Evolutionary conservation across 2,888 invertebrate species (phyloP), one percentile per base, ranked within the genome.

Genomic region (Sphaeridia pumilis): DNA sequence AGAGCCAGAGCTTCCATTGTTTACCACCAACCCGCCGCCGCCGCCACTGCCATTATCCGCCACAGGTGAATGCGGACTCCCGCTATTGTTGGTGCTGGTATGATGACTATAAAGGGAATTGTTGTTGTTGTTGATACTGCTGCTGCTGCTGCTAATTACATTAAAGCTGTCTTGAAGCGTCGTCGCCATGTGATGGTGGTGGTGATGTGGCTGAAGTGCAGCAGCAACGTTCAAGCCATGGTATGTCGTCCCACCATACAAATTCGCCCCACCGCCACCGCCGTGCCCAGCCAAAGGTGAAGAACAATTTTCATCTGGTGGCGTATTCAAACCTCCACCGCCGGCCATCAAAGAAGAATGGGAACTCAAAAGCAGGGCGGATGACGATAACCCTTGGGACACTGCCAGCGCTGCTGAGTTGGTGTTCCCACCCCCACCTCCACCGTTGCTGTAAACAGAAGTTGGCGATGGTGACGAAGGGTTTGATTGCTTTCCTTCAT

Each of bases 391-490:
- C n/a, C n/a, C n/a, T n/a, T n/a, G n/a, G n/a, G n/a, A n/a, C n/a
- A n/a, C n/a, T n/a, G n/a, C n/a, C n/a, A n/a, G n/a, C n/a, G n/a
- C n/a, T n/a, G n/a, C n/a, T n/a, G n/a, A n/a, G n/a, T n/a, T n/a
- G n/a, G n/a, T n/a, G n/a, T n/a, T n/a, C n/a, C n/a, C n/a, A n/a
- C n/a, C n/a, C n/a, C n/a, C n/a, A n/a, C n/a, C n/a, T n/a, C n/a
- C n/a, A n/a, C n/a, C n/a, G 17, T 12, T 17, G 20, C 17, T 38
- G 46, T 52, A 52, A 38, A 52, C 47, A 21, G 55, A 55, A 3
- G 48, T 43, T 5, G 55, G 50, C 4, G 50, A 50, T 14, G 55
- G 50, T 17, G 55, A 55, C 4, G 55, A 50, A n/a, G 50, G 50
- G 3, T 46, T 36, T n/a, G 50, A 50, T 12, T 42, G 49, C 28